Conservation (phyloP, 2,113 vertebrate species). For the Myiozetetes cayanensis region DNA sequence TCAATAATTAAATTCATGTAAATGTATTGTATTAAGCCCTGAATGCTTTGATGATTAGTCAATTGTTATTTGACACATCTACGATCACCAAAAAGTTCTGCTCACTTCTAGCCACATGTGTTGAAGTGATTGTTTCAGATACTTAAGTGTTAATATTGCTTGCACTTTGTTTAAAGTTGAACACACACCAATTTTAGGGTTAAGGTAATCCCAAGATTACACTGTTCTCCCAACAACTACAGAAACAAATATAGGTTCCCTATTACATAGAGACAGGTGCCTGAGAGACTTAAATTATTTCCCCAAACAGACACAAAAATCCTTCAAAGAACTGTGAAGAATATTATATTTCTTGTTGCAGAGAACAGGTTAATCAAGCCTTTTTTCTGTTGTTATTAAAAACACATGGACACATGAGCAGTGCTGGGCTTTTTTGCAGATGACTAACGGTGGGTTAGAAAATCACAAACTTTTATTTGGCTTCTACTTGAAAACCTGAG, state of each 20-base stretch:
- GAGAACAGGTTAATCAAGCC: neutral
- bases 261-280: neutral
- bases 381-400: neutral
- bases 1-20: neutral
- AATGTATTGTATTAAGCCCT: neutral
- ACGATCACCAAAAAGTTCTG: neutral
- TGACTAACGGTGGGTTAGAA: neutral
- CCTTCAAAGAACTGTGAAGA: neutral
- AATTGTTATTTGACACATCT: neutral
- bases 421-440: neutral
- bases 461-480: neutral
- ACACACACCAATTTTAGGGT: neutral
- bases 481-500: neutral
- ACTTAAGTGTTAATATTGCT: neutral
- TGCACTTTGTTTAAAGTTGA: neutral
- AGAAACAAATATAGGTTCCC: neutral
- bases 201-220: neutral
- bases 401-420: neutral
- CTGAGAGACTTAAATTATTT: neutral
- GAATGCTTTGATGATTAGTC: neutral
- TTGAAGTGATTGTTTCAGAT: neutral
- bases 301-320: neutral
- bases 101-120: neutral
- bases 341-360: neutral
- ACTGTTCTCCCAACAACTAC: neutral